phyloP scores from a whole-genome alignment of 2,888 invertebrate genomes.

The Pachydiplax longipennis region DNA sequence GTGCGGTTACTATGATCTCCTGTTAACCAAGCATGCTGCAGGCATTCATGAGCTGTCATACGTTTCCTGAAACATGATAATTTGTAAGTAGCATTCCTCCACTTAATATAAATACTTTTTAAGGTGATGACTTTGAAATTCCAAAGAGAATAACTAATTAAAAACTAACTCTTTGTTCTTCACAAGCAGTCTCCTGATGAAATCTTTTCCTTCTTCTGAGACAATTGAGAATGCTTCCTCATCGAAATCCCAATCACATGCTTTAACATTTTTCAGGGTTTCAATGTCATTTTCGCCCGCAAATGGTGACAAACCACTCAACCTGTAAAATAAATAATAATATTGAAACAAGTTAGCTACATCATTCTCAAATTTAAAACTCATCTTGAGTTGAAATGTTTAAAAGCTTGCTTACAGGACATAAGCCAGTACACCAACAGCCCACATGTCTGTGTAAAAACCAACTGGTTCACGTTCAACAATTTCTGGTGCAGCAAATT shows the following conservation, averaged over 20 bases:
- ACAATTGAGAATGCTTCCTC: slow-evolving; percentile 92
- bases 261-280: slow-evolving; percentile 96
- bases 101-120: not conserved
- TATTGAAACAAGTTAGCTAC: not conserved
- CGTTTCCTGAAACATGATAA: slow-evolving; percentile 74
- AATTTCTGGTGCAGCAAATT: slow-evolving; percentile 99
- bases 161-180: slow-evolving; percentile 88
- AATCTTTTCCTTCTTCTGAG: slow-evolving; percentile 97
- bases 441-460: slow-evolving; percentile 99
- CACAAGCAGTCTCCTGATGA: slow-evolving; percentile 89
- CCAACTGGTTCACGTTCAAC: slow-evolving; percentile 98
- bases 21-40: slow-evolving; percentile 94
- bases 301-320: slow-evolving; percentile 98
- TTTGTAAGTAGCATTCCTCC: slow-evolving; percentile 18
- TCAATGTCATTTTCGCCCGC: slow-evolving; percentile 99
- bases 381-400: not conserved
- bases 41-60: slow-evolving; percentile 97
- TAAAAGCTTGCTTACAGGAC: slow-evolving; percentile 79
- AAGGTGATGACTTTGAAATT: not conserved
- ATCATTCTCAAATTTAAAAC: slow-evolving; percentile 46
- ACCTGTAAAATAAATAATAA: slow-evolving; percentile 61
- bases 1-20: slow-evolving; percentile 82
- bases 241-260: slow-evolving; percentile 99
- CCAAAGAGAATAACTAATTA: not conserved
- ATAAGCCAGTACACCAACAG: slow-evolving; percentile 97